Evolutionary conservation across 2,113 vertebrate species (phyloP).

Genomic region (Notarius quadriscutis): DNA sequence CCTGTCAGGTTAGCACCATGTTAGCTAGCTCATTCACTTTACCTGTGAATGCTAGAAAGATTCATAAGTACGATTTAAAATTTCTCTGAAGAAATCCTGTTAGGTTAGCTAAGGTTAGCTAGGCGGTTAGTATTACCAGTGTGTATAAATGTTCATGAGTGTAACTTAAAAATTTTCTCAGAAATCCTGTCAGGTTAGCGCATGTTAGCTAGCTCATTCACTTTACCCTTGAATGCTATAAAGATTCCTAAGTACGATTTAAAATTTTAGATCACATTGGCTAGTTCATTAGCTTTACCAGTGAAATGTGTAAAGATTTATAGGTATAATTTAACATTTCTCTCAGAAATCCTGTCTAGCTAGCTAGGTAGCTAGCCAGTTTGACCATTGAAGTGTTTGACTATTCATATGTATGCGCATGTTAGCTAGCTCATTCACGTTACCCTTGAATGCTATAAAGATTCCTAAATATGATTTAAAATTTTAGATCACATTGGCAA

Average conservation of each 20-base stretch:
- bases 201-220: not conserved
- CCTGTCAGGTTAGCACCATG: not conserved
- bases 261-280: not conserved
- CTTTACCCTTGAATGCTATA: not conserved
- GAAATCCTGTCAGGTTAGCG: not conserved
- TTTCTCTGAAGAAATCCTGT: not conserved
- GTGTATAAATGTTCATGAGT: not conserved
- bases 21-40: not conserved
- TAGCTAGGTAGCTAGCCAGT: not conserved
- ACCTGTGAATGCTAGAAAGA: not conserved
- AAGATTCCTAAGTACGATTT: not conserved
- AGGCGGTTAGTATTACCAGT: not conserved
- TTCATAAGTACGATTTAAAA: not conserved
- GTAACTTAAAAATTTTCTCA: no score
- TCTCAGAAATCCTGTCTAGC: not conserved
- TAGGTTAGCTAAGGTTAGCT: not conserved
- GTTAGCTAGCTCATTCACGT: not conserved
- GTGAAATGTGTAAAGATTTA: not conserved
- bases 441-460: no score
- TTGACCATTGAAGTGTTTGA: not conserved
- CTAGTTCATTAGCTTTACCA: not conserved
- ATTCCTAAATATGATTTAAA: no score
- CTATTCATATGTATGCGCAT: no score
- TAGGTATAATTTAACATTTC: not conserved
- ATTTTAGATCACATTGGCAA: no score